phyloP scores from a whole-genome alignment of 2,113 vertebrate genomes.

The Oncorhynchus mykiss region DNA sequence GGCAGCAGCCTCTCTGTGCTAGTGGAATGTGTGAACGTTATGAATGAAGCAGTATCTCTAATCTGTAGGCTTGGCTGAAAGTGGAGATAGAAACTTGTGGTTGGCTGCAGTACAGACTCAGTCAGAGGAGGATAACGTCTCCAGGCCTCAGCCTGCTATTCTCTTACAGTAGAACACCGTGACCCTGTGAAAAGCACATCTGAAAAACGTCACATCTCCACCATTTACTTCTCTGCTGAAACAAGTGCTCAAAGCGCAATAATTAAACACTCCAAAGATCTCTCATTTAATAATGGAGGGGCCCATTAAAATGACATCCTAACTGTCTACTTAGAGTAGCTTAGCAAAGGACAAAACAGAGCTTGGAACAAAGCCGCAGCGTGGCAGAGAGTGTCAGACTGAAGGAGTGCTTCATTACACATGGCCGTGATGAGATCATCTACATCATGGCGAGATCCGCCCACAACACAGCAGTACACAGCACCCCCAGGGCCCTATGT shows the following conservation, averaged over 20 bases:
- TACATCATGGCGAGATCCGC: background rate
- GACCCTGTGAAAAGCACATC: background rate
- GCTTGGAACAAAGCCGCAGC: background rate
- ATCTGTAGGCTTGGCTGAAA: slow-evolving; percentile 32
- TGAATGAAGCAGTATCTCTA: slow-evolving; percentile 34
- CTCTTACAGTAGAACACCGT: no score
- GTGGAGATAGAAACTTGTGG: no score
- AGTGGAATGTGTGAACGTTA: slow-evolving; percentile 33
- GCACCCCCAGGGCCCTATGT: background rate
- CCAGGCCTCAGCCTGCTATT: no score
- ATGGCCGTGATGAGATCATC: slow-evolving; percentile 27
- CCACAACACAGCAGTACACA: background rate
- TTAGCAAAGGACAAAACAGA: no score
- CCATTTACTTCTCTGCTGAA: no score
- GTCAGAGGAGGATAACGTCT: no score
- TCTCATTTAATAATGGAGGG: slow-evolving; percentile 30
- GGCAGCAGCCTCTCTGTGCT: no score
- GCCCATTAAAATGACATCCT: slow-evolving; percentile 25
- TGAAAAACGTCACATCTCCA: no score
- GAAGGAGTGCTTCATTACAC: slow-evolving; percentile 25
- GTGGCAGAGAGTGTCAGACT: slow-evolving; percentile 15
- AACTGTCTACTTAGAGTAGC: slow-evolving; percentile 25
- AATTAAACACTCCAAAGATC: background rate
- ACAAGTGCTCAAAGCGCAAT: no score
- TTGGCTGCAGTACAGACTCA: no score